phyloP scores from a whole-genome alignment of 2,888 invertebrate species.

The Drosophila yooni region DNA sequence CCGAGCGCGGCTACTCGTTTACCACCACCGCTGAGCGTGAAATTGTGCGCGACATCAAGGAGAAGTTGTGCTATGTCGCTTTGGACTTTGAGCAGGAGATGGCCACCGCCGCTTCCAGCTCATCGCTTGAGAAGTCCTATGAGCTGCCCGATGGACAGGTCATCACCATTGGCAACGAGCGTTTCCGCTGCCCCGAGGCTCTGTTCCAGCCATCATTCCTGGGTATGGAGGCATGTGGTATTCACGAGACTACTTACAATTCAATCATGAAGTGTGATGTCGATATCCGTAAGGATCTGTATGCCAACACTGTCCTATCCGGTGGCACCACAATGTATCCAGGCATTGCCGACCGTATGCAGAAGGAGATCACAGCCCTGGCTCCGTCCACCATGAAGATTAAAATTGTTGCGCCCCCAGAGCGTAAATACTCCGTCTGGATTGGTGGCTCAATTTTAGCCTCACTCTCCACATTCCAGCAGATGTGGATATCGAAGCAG shows the following conservation, averaged over 20 bases:
- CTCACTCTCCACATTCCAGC: constrained; percentile 96
- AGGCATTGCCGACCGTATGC: constrained; percentile 96
- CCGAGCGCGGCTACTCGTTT: constrained; percentile 96
- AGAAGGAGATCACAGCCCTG: constrained; percentile 95
- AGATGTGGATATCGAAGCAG: constrained; percentile 98
- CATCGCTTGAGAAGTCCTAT: constrained; percentile 96
- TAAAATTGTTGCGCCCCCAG: constrained; percentile 96
- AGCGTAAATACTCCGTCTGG: constrained; percentile 98
- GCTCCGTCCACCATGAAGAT: constrained; percentile 97
- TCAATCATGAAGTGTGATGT: constrained; percentile 99
- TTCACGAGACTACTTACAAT: constrained; percentile 96
- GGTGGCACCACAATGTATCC: constrained; percentile 98
- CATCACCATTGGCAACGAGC: constrained; percentile 96
- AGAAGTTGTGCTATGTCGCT: constrained; percentile 96
- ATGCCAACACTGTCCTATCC: constrained; percentile 97
- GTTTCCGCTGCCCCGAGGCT: constrained; percentile 97
- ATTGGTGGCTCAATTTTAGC: constrained; percentile 96
- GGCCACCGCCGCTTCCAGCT: constrained; percentile 96
- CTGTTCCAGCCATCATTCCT: constrained; percentile 97
- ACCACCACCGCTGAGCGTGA: constrained; percentile 96
- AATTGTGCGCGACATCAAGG: constrained; percentile 98
- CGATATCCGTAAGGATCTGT: constrained; percentile 97
- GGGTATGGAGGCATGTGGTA: constrained; percentile 94
- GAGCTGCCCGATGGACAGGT: constrained; percentile 95
- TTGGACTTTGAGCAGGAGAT: constrained; percentile 97